Evolutionary conservation across 2,888 invertebrate genomes (phyloP), one percentile per base, ranked within the genome.

Genomic region (Cosmorhoe ocellata): DNA sequence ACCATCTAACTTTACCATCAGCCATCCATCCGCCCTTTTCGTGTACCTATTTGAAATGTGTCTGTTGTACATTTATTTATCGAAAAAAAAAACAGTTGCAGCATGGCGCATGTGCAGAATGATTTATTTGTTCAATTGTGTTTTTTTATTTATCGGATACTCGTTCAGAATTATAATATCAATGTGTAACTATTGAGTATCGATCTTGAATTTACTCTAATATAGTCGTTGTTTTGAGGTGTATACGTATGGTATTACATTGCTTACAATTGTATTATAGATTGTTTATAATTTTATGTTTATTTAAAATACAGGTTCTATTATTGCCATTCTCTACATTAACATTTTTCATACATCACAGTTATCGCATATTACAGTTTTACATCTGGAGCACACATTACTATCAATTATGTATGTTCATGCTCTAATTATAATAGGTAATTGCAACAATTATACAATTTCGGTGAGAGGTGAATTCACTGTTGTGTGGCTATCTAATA

Each of bases 381-480:
- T 60, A 58, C 67, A 71, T 74, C 59, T 65, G 60, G 67, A 62
- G 56, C 64, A 54, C 50, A 51, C 49, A n/a, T n/a, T 63, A 50
- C 56, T 67, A 70, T 70, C 64, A 69, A 76, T 76, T 76, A 76
- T 74, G 55, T 76, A 69, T 61, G 53, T 76, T 73, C 69, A 71
- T 72, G 79, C 74, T 77, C 80, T 79, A 75, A 73, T 79, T 78
- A 64, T 59, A 61, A 51, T 74, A 24, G 5, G 6, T 24, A 75
- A 77, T 79, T 74, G 66, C 69, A 63, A 62, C 65, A 67, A 72
- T 74, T 74, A 74, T 73, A 69, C 61, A 64, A 73, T 73, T 71
- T 74, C 53, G 58, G 72, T 70, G 76, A 72, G 68, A 60, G 71
- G 64, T 49, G 39, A 56, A 53, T 55, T 49, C 50, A 47, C 51